These are phyloP conservation scores for Malurus melanocephalus DNA, from an alignment of 2,113 vertebrate species.

Conservation along the genomic window DNA sequence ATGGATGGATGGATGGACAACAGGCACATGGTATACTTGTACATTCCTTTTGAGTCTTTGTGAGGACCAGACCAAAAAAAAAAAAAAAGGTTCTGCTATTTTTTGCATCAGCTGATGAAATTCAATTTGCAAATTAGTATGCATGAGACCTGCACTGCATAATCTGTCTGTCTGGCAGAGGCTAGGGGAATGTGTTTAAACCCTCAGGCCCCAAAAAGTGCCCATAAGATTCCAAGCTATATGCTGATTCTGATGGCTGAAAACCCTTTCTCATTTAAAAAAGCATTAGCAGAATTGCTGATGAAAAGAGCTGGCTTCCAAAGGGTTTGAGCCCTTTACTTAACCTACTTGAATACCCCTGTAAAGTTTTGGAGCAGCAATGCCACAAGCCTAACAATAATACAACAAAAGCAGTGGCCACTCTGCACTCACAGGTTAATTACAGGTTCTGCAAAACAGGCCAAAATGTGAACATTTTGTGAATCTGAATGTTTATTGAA, in stretches of 20 bases:
- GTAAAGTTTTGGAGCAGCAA: not conserved
- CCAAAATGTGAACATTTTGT: not conserved
- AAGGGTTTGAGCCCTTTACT: not conserved
- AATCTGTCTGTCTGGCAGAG: not conserved
- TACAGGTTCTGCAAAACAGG: not conserved
- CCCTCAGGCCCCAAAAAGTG: not conserved
- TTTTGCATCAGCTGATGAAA: not conserved
- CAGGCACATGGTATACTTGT: not conserved
- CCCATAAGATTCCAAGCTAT: not conserved
- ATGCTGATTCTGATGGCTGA: not conserved
- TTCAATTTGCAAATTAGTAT: not conserved
- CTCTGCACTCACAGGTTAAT: not conserved
- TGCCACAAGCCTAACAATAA: not conserved
- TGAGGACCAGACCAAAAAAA: not conserved
- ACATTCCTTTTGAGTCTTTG: not conserved
- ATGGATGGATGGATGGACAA: not conserved
- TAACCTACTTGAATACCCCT: not conserved
- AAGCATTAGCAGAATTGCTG: not conserved
- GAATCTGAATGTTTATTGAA: not conserved
- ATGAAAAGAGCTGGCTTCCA: not conserved
- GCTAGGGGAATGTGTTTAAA: not conserved
- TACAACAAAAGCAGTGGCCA: not conserved
- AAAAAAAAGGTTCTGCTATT: not conserved
- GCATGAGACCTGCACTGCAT: not conserved
- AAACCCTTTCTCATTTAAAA: not conserved